Conservation (phyloP, 2,113 vertebrate species). For the Chloropsis hardwickii region DNA sequence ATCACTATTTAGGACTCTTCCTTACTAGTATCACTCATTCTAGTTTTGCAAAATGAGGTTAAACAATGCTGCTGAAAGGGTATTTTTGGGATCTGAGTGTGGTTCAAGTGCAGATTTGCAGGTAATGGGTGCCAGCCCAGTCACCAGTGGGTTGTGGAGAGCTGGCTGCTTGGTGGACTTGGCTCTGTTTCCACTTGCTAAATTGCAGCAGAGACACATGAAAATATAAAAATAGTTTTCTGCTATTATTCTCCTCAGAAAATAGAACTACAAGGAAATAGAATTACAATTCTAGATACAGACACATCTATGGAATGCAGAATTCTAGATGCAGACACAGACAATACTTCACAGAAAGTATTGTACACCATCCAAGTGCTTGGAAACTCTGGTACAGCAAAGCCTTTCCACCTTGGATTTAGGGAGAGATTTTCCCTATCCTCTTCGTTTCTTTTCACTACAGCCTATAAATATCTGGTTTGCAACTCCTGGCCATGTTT, state of each 20-base stretch:
- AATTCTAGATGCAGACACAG: background rate
- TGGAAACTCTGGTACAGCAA: background rate
- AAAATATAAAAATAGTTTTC: background rate
- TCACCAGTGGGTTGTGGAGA: background rate
- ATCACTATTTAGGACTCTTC: background rate
- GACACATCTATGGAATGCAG: background rate
- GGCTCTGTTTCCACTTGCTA: background rate
- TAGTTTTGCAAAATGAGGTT: background rate
- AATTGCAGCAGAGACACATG: background rate
- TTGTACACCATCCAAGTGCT: background rate
- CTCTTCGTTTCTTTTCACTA: background rate
- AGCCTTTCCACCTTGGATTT: background rate
- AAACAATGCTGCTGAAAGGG: background rate
- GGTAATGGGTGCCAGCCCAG: background rate
- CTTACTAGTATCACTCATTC: background rate
- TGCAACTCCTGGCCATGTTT: background rate
- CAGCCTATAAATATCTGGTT: background rate
- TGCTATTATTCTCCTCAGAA: background rate
- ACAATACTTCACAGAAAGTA: background rate
- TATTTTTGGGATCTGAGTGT: background rate
- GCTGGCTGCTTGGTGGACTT: background rate
- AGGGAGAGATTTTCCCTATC: background rate
- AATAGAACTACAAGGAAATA: background rate
- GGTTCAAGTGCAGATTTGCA: background rate
- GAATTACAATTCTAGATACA: background rate